These are phyloP conservation scores for Pterobdella sp. DNA, from an alignment of 2,888 invertebrate genomes.

Conservation along the genomic window DNA sequence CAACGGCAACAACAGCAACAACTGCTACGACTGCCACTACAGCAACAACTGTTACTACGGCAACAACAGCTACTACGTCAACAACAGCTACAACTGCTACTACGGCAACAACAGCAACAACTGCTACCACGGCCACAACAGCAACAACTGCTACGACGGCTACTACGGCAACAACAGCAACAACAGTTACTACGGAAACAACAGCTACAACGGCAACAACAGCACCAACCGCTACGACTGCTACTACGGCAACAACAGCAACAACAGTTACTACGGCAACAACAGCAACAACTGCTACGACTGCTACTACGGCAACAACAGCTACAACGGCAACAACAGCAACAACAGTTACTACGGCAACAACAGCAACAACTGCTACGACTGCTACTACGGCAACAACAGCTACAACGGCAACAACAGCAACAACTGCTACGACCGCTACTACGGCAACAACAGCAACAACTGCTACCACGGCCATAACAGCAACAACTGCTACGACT, in stretches of 20 bases:
- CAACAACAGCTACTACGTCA: neutral
- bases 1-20: neutral
- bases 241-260: neutral
- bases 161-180: neutral
- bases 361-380: neutral
- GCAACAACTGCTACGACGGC: neutral
- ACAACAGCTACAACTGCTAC: neutral
- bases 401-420: neutral
- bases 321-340: neutral
- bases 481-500: neutral
- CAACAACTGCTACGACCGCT: neutral
- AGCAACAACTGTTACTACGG: neutral
- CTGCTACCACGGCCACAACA: neutral
- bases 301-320: neutral
- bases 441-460: neutral
- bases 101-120: neutral
- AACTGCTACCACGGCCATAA: neutral
- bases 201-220: neutral
- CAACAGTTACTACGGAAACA: neutral
- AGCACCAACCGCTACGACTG: neutral
- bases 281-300: neutral
- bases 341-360: neutral
- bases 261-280: neutral
- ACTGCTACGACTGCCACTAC: neutral
- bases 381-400: neutral